Conservation (phyloP, 2,888 invertebrate species). For the Agriopis leucophaearia region DNA sequence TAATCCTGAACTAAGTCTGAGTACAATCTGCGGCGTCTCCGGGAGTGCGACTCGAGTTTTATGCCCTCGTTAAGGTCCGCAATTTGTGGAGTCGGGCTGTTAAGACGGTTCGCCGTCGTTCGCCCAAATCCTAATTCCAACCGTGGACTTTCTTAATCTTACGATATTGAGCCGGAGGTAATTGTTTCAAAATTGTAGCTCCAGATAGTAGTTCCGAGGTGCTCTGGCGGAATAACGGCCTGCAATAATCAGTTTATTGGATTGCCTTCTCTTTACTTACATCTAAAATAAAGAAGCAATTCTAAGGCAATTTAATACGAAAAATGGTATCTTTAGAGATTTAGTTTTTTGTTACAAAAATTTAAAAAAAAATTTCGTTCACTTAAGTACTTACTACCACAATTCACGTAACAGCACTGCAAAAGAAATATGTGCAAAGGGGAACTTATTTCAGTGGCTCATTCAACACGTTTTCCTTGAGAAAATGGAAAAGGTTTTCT, state of each 20-base stretch:
- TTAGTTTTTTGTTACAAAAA: not conserved
- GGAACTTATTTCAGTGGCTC: constrained; percentile 31
- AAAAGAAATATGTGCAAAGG: constrained; percentile 31
- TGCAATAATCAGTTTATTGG: constrained; percentile 44
- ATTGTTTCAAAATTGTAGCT: constrained; percentile 84
- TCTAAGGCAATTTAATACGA: constrained; percentile 11
- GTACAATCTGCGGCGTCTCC: constrained; percentile 84
- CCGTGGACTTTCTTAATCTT: constrained; percentile 86
- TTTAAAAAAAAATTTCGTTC: not conserved
- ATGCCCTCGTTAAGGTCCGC: constrained; percentile 86
- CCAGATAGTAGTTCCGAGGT: constrained; percentile 62
- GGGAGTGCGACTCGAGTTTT: constrained; percentile 83
- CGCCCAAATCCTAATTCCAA: constrained; percentile 82
- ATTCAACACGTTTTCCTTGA: constrained; percentile 40
- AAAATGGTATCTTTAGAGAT: not conserved
- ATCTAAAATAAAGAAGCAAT: not conserved
- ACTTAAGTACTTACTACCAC: not conserved
- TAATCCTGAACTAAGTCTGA: constrained; percentile 86
- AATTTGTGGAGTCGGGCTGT: constrained; percentile 86
- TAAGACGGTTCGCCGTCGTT: constrained; percentile 79
- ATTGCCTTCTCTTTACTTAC: constrained; percentile 25
- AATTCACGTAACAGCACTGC: constrained; percentile 16
- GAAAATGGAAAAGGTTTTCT: constrained; percentile 46
- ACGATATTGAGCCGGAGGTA: constrained; percentile 84
- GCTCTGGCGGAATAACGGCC: constrained; percentile 46